A percentile compares a stretch with the other conserved stretches of the same genome.
phyloP scores from a whole-genome alignment of 2,888 invertebrate genomes.

The Monoplex corrugatus region DNA sequence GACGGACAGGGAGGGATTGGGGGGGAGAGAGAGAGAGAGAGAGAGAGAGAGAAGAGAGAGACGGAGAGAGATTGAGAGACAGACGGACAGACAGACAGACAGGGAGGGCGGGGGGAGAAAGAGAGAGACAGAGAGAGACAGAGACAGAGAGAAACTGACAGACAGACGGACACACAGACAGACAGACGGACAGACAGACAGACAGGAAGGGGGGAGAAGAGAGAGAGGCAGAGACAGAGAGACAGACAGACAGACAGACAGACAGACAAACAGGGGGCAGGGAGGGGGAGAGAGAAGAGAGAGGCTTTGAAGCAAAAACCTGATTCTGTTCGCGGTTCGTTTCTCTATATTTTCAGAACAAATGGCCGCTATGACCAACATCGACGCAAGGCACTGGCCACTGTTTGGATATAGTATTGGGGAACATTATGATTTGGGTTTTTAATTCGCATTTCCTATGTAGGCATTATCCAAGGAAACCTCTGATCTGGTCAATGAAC shows the following conservation, averaged over 20 bases:
- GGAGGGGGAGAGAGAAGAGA: not conserved
- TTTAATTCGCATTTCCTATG: too few species aligned
- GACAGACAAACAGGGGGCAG: not conserved
- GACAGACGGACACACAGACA: not conserved
- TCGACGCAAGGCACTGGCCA: too few species aligned
- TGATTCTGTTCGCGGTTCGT: not conserved
- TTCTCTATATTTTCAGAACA: too few species aligned
- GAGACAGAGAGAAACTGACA: not conserved
- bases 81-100: not conserved
- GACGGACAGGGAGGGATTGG: not conserved
- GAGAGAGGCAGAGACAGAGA: not conserved
- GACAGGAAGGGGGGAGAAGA: not conserved
- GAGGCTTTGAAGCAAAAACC: not conserved
- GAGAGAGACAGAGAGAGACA: not conserved
- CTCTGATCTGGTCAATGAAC: too few species aligned
- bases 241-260: not conserved
- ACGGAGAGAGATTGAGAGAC: not conserved
- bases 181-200: not conserved
- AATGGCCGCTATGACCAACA: too few species aligned
- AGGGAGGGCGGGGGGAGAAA: not conserved
- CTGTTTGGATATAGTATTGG: too few species aligned
- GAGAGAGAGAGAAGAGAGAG: constrained; percentile 18
- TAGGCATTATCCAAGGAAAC: too few species aligned
- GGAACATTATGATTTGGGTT: too few species aligned
- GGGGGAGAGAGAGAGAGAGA: not conserved